Conservation (phyloP, 2,113 vertebrate genomes). For the Oncorhynchus nerka region DNA sequence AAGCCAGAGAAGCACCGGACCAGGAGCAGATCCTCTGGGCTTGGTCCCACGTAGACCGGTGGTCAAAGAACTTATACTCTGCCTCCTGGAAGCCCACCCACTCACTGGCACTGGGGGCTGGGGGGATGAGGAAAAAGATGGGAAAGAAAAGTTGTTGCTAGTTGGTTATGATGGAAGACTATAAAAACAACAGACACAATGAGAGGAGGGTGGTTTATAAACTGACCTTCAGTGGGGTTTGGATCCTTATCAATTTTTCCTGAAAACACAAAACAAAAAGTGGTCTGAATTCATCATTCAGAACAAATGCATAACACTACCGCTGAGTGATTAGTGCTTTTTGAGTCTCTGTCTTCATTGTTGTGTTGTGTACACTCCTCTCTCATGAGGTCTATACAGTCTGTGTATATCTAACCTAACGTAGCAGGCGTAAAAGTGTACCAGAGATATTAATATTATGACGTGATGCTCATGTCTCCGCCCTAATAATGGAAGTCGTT, state of each 20-base stretch:
- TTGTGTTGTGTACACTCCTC: too few species aligned
- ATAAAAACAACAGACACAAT: background rate
- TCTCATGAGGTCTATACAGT: too few species aligned
- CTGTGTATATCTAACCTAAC: too few species aligned
- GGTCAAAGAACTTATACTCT: constrained; percentile 92
- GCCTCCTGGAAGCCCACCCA: constrained; percentile 90
- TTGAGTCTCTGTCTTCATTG: too few species aligned
- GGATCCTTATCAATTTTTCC: constrained; percentile 79
- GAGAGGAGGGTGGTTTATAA: background rate
- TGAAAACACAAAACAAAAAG: constrained; percentile 52
- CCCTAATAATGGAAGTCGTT: too few species aligned
- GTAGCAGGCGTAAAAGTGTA: too few species aligned
- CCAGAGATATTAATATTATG: too few species aligned
- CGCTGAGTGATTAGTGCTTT: too few species aligned
- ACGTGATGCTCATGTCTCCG: too few species aligned
- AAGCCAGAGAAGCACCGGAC: constrained; percentile 84
- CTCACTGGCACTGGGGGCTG: constrained; percentile 78
- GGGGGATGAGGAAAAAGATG: background rate
- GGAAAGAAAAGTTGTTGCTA: background rate
- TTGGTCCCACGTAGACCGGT: constrained; percentile 90
- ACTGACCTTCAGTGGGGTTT: constrained; percentile 81
- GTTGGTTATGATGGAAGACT: background rate
- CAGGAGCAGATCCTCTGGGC: constrained; percentile 92
- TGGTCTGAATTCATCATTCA: background rate
- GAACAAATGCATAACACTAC: background rate